Base-by-base conservation (phyloP, 30 jellyfish, hydroid and myxozoan species). In the Hydractinia echinata region DNA sequence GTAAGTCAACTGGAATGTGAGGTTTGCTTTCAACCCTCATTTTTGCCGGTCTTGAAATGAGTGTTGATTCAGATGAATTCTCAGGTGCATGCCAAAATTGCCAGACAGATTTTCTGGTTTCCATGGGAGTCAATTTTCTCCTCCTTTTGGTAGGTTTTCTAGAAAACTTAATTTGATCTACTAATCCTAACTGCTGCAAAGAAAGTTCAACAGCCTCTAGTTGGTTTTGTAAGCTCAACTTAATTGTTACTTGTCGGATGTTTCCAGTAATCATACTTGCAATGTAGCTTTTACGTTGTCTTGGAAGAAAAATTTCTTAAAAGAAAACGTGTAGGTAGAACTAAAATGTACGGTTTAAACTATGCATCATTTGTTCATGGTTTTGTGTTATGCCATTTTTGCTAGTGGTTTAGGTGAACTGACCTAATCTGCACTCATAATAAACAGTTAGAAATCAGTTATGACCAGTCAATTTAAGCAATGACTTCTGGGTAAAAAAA, bases 21-120 rank as follows among this genome's bases (percentile, higher is more conserved):
- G 88, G 88, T 67, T 81, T 81, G 54, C 68, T 83, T 8, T 83
- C 66, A 5, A 81, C 72, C 77, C 54, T 62, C 15, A 66, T 83
- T 76, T 81, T 81, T 53, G 76, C 72, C 77, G 74, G 72, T 9
- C 74, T 83, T 49, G 72, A 52, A 18, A 83, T 81, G 76, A 49
- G 53, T 9, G 85, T 81, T 51, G 88, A 81, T 52, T 81, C 84
- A 64, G 51, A 66, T 53, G 84, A 66, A 71, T 81, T 81, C 54
- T 76, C 48, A n/a, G n/a, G n/a, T n/a, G n/a, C n/a, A 81, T 81
- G 88, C 88, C 88, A 81, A 74, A 81, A 81, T 72, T 81, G 74
- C 88, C 85, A 81, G 54, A 81, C 88, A 20, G 80, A 52, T 67
- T 81, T 73, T 76, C 88, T 81, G 49, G 83, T 68, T 61, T 53